Evolutionary conservation across 2,113 vertebrate species (phyloP).

Genomic region (Lutjanus erythropterus): DNA sequence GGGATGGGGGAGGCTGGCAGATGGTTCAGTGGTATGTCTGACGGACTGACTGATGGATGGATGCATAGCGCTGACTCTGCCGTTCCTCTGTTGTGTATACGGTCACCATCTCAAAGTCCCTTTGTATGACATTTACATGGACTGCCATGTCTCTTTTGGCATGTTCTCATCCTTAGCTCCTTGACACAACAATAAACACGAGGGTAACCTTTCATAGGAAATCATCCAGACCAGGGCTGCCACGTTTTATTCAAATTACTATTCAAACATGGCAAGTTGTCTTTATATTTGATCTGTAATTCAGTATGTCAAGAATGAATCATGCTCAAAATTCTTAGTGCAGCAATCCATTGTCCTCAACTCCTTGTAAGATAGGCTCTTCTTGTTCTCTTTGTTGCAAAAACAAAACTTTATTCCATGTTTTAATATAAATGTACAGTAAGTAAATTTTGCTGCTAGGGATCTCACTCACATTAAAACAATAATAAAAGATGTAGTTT

Average conservation of each 20-base stretch:
- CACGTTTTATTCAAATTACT: neutral
- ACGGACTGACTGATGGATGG: constrained; percentile 56
- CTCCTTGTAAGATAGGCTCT: neutral
- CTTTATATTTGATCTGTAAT: neutral
- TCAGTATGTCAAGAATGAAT: neutral
- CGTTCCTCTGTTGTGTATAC: constrained; percentile 37
- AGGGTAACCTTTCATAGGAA: neutral
- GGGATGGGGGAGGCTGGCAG: constrained; percentile 72
- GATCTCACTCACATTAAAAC: no score
- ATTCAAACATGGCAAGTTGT: neutral
- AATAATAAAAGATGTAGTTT: no score
- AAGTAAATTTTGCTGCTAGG: no score
- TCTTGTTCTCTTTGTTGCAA: neutral
- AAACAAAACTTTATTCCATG: neutral
- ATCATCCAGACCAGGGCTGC: neutral
- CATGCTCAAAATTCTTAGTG: neutral
- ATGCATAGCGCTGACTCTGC: constrained; percentile 54
- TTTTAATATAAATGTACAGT: no score
- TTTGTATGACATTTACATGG: constrained; percentile 58
- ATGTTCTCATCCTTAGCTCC: constrained; percentile 2
- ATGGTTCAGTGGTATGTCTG: constrained; percentile 78
- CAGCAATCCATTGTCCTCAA: neutral
- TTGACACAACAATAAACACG: constrained; percentile 2
- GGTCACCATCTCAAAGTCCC: constrained; percentile 46
- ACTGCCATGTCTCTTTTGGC: constrained; percentile 27